Evolutionary conservation across 1,140 invertebrate genomes (phyloP), one percentile per base, ranked within the genome.

Genomic region (Schmidtea mediterranea): DNA sequence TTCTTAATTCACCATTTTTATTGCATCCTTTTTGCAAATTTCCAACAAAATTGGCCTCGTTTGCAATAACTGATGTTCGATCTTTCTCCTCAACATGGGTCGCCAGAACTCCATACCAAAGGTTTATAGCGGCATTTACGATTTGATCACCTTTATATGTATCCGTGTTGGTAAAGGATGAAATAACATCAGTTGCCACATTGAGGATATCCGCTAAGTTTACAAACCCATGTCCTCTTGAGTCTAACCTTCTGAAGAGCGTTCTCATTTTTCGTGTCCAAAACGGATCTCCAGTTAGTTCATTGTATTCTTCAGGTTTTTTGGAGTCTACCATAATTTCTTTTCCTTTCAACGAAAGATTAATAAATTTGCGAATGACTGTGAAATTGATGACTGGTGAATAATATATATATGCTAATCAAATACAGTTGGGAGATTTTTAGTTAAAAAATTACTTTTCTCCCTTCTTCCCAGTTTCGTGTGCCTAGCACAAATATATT

Each of bases 201-300:
- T 32, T 24, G 36, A 48, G 15, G 3, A 48, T 32, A 22, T 48
- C 46, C 6, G 15, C 46, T 18, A 48, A 15, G 6, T 18, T 38
- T 5, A 48, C 15, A 22, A 22, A 48, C 5, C 46, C 46, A 15
- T 48, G 15, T 2, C 46, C 46, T 12, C n/a, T 40, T 13, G 46
- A 15, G 15, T 48, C 46, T 22, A 48, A 24, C 9, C 38, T 15
- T n/a, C 38, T 8, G 46, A 38, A 48, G 2, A 48, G 24, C 6
- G 46, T 48, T 23, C 46, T 6, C 46, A 45, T 46, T 24, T 48
- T 48, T 18, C 46, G 36, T 5, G 12, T 9, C 46, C 46, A 48
- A 18, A 18, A 21, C 10, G 23, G 46, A 19, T 23, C 46, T 2
- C 46, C 36, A 12, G 23, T 19, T 6, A n/a, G 3, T n/a, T 32